These are phyloP conservation scores for Drosophila nannoptera DNA, from an alignment of 1,140 invertebrate species.

Conservation along the genomic window DNA sequence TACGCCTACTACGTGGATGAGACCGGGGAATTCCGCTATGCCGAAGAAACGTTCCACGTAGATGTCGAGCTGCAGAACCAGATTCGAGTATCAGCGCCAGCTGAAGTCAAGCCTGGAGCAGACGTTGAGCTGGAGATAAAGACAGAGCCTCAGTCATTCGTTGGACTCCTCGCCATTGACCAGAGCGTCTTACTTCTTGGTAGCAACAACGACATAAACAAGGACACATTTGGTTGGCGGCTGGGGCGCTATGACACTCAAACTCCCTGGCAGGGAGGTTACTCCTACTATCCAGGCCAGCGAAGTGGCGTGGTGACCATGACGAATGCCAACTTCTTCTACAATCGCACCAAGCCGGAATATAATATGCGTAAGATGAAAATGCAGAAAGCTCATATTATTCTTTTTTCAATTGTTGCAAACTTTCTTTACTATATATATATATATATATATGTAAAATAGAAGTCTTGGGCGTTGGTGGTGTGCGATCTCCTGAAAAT, in stretches of 20 bases:
- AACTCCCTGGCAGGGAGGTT: constrained; percentile 72
- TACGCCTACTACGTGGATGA: constrained; percentile 87
- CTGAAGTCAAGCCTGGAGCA: constrained; percentile 84
- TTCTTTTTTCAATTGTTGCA: too few relatives aligned
- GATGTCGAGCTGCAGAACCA: constrained; percentile 88
- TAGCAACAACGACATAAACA: constrained; percentile 56
- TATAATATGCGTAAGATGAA: constrained; percentile 32
- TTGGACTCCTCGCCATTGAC: constrained; percentile 91
- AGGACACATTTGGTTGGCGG: constrained; percentile 75
- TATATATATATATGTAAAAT: background rate
- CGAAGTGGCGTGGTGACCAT: constrained; percentile 67
- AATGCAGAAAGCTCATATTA: background rate
- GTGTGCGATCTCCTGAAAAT: constrained; percentile 16
- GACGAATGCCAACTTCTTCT: constrained; percentile 73
- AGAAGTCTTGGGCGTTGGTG: constrained; percentile 26
- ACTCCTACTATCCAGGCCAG: constrained; percentile 70
- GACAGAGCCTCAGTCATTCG: constrained; percentile 90
- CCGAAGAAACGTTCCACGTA: constrained; percentile 88
- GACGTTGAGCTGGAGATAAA: constrained; percentile 86
- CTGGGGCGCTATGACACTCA: constrained; percentile 60
- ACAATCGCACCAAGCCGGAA: constrained; percentile 58
- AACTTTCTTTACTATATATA: too few relatives aligned
- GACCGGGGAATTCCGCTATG: constrained; percentile 88
- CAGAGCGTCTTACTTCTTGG: constrained; percentile 88
- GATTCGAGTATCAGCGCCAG: constrained; percentile 59